These are phyloP conservation scores for Lathamus discolor DNA, from an alignment of 2,113 vertebrate species.

Conservation along the genomic window DNA sequence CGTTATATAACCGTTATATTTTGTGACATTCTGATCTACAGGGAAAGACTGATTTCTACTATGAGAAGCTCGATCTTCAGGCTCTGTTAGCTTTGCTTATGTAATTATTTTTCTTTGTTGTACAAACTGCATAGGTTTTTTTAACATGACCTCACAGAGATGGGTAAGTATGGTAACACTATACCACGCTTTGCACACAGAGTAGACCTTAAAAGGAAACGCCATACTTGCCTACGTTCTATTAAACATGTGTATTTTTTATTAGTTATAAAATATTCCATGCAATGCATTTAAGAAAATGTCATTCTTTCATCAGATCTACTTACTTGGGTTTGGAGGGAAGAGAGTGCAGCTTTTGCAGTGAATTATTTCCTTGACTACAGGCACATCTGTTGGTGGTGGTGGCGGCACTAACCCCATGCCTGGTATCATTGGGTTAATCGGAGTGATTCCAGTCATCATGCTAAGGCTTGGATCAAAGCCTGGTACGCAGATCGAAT, in stretches of 20 bases:
- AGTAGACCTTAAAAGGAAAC: background rate
- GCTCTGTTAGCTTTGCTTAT: background rate
- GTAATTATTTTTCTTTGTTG: background rate
- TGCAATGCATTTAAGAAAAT: background rate
- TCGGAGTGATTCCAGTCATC: slow-evolving; percentile 86
- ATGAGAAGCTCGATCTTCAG: background rate
- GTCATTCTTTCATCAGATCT: background rate
- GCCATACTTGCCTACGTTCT: background rate
- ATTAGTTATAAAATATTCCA: background rate
- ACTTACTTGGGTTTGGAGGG: slow-evolving; percentile 97
- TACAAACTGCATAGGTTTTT: background rate
- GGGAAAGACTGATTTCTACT: background rate
- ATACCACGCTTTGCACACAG: background rate
- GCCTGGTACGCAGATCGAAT: slow-evolving; percentile 91
- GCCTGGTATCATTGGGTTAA: slow-evolving; percentile 92
- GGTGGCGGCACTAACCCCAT: slow-evolving; percentile 88
- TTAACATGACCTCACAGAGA: background rate
- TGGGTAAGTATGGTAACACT: background rate
- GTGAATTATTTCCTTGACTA: slow-evolving; percentile 96
- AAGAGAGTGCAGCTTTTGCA: slow-evolving; percentile 95
- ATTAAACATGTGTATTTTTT: background rate
- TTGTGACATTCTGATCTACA: background rate
- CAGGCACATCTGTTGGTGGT: slow-evolving; percentile 80
- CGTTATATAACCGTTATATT: background rate
- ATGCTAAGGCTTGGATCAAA: slow-evolving; percentile 90